phyloP scores from a whole-genome alignment of 2,113 vertebrate genomes.

The Anser brachyrhynchus region DNA sequence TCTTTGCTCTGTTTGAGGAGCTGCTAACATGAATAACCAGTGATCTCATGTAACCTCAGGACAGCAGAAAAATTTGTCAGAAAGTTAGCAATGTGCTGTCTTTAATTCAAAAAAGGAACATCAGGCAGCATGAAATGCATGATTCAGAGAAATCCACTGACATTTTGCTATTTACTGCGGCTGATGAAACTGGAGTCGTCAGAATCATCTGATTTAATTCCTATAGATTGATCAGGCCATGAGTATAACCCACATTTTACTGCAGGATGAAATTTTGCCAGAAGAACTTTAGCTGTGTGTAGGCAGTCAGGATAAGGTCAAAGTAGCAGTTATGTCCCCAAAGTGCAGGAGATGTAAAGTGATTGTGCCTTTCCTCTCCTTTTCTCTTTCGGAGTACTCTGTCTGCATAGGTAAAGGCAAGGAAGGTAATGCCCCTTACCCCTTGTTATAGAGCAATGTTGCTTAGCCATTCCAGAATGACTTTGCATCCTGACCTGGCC shows the following conservation, averaged over 20 bases:
- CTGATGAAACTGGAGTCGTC: slow-evolving; percentile 14
- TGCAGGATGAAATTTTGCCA: neutral
- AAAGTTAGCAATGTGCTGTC: slow-evolving; percentile 15
- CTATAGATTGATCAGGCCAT: neutral
- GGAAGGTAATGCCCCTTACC: neutral
- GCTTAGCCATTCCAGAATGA: neutral
- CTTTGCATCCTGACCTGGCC: neutral
- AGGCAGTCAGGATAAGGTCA: neutral
- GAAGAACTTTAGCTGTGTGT: slow-evolving; percentile 1
- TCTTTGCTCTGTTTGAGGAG: slow-evolving; percentile 13
- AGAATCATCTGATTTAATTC: neutral
- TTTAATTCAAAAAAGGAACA: slow-evolving; percentile 52
- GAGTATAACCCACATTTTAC: neutral
- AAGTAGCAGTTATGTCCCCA: neutral
- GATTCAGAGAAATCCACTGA: slow-evolving; percentile 41
- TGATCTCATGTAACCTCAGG: slow-evolving; percentile 66
- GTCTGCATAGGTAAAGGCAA: neutral
- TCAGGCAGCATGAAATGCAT: slow-evolving; percentile 18
- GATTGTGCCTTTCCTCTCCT: neutral
- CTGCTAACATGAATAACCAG: slow-evolving; percentile 44
- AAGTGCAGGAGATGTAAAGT: neutral
- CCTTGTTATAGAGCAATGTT: neutral
- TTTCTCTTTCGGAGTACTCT: neutral
- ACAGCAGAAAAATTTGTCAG: slow-evolving; percentile 48
- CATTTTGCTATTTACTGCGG: slow-evolving; percentile 14